phyloP scores from a whole-genome alignment of 2,888 invertebrate genomes.

The Eupsilia transversa region DNA sequence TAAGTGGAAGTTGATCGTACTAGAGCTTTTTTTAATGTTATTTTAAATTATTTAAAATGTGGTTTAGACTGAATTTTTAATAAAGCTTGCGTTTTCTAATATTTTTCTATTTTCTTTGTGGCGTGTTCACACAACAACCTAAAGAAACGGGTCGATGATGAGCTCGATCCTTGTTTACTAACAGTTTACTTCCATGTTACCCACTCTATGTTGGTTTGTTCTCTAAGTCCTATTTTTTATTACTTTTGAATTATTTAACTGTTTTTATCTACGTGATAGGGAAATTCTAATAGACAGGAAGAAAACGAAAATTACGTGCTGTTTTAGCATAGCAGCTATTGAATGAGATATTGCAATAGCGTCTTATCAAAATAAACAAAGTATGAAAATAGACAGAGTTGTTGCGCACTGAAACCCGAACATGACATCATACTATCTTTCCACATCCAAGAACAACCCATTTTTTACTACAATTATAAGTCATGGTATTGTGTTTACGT shows the following conservation, averaged over 20 bases:
- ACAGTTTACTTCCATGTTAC: constrained; percentile 70
- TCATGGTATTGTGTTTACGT: constrained; percentile 18
- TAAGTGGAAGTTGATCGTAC: constrained; percentile 84
- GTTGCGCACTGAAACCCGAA: constrained; percentile 43
- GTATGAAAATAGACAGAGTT: constrained; percentile 59
- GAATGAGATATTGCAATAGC: constrained; percentile 39
- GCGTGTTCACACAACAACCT: constrained; percentile 74
- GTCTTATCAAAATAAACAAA: constrained; percentile 65
- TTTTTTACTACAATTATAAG: constrained; percentile 8
- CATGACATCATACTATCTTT: constrained; percentile 60
- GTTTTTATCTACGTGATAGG: constrained; percentile 18
- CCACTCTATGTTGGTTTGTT: constrained; percentile 60
- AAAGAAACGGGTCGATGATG: constrained; percentile 79
- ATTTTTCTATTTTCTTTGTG: constrained; percentile 81
- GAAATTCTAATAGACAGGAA: constrained; percentile 6
- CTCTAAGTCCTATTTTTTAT: constrained; percentile 20
- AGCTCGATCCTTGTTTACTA: constrained; percentile 83
- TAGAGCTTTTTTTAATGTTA: constrained; percentile 80
- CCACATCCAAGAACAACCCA: constrained; percentile 44
- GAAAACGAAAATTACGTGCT: constrained; percentile 1
- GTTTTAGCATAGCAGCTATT: constrained; percentile 13
- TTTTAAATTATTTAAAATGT: constrained; percentile 82
- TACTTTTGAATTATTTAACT: constrained; percentile 14
- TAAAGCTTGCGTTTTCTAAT: constrained; percentile 89
- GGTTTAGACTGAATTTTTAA: constrained; percentile 89